Conservation (phyloP, 2,888 invertebrate genomes). For the Drosophila lutescens region DNA sequence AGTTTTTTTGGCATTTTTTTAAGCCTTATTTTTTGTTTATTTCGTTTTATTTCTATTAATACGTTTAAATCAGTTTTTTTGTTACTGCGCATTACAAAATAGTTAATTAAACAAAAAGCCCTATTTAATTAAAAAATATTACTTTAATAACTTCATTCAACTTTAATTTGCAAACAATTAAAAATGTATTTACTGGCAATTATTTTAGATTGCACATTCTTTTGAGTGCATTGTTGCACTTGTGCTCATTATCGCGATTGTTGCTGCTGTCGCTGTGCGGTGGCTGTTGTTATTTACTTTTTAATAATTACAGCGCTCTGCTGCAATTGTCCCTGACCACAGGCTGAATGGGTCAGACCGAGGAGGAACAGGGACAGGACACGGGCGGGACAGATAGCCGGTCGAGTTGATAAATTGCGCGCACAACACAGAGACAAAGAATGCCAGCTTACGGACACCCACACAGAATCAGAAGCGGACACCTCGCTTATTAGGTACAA, state of each 20-base stretch:
- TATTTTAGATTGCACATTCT: not conserved
- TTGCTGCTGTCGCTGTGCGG: slow-evolving; percentile 47
- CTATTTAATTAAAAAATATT: no score
- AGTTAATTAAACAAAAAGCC: not conserved
- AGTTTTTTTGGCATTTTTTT: no score
- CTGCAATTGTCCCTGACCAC: slow-evolving; percentile 78
- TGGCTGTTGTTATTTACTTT: slow-evolving; percentile 57
- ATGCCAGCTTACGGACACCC: slow-evolving; percentile 31
- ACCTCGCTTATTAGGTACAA: slow-evolving; percentile 38
- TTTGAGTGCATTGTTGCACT: slow-evolving; percentile 36
- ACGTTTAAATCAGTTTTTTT: no score
- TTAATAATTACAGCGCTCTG: slow-evolving; percentile 69
- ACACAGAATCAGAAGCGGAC: slow-evolving; percentile 22
- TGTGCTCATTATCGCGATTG: slow-evolving; percentile 74
- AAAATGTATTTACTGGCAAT: not conserved
- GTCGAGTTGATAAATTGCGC: slow-evolving; percentile 68
- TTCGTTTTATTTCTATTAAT: no score
- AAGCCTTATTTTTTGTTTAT: no score
- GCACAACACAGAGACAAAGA: slow-evolving; percentile 25
- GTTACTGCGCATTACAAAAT: not conserved
- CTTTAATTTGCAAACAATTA: not conserved
- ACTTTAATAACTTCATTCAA: no score
- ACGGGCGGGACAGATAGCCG: slow-evolving; percentile 11
- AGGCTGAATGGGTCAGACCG: slow-evolving; percentile 34
- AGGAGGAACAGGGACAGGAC: slow-evolving; percentile 1